Evolutionary conservation across 1,140 invertebrate species (phyloP).

Genomic region (Aphelenchoides besseyi): DNA sequence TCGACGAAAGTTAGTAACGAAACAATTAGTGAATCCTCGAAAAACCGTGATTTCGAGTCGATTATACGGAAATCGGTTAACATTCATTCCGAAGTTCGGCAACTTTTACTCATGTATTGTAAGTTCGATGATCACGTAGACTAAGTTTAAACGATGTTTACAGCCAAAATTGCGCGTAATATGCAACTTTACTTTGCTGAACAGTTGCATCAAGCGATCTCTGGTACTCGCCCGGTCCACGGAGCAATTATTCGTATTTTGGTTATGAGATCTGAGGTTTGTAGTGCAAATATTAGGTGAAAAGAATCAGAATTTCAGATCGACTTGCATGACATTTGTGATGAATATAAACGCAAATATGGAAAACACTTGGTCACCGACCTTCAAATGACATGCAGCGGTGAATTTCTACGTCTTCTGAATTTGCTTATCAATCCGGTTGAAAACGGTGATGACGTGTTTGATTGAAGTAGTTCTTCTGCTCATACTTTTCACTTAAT

Average conservation of each 20-base stretch:
- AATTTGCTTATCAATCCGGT: constrained; percentile 37
- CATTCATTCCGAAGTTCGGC: constrained; percentile 45
- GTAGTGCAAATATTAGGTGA: neutral
- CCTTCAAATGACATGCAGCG: constrained; percentile 46
- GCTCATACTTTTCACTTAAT: too few relatives aligned
- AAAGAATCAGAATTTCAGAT: constrained; percentile 31
- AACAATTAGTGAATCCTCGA: constrained; percentile 21
- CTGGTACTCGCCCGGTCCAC: constrained; percentile 47
- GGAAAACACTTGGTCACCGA: constrained; percentile 33
- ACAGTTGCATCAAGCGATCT: constrained; percentile 49
- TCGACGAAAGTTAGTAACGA: constrained; percentile 8
- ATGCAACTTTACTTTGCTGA: constrained; percentile 55
- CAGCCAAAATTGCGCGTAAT: constrained; percentile 45
- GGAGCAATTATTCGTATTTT: constrained; percentile 44
- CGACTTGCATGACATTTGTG: constrained; percentile 44
- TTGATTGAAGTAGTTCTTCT: constrained; percentile 13
- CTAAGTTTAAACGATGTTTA: neutral
- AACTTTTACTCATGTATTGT: constrained; percentile 43
- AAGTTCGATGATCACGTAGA: neutral
- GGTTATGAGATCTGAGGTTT: constrained; percentile 43
- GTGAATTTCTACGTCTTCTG: constrained; percentile 44
- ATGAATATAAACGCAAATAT: constrained; percentile 40
- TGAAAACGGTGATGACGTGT: constrained; percentile 27
- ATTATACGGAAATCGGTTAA: constrained; percentile 46
- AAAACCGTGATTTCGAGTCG: constrained; percentile 39